Evolutionary conservation across 2,888 invertebrate genomes (phyloP).

Genomic region (Neoascia interrupta): DNA sequence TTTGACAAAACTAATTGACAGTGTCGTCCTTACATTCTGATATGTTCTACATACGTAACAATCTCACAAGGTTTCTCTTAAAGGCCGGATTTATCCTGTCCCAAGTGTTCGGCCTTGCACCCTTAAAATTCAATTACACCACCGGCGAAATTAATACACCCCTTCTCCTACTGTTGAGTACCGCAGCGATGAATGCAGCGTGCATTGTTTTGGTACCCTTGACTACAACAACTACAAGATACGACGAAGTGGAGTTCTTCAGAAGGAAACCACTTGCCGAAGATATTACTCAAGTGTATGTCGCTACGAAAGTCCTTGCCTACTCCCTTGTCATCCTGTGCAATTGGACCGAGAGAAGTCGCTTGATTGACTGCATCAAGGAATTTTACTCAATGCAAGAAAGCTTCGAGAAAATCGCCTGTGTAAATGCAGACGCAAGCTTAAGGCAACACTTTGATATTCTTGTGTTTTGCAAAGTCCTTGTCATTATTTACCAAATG

Average conservation of each 20-base stretch:
- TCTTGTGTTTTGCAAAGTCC: background rate
- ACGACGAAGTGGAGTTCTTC: background rate
- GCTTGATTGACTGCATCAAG: background rate
- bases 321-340: background rate
- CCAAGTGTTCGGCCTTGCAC: background rate
- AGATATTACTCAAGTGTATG: background rate
- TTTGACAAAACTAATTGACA: too few relatives aligned
- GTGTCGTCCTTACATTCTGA: too few relatives aligned
- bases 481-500: background rate
- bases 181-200: background rate
- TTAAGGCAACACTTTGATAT: background rate
- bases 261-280: background rate
- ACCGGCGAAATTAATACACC: conserved; percentile 1
- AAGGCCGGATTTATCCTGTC: background rate
- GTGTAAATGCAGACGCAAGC: too few relatives aligned
- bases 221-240: background rate
- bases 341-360: background rate
- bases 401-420: background rate
- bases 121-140: conserved; percentile 1
- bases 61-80: background rate
- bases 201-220: background rate
- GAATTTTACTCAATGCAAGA: background rate
- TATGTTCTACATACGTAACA: conserved; percentile 3
- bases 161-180: background rate
- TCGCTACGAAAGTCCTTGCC: background rate